Evolutionary conservation across 2,888 invertebrate species (phyloP).

Genomic region (Geotrupes spiniger): DNA sequence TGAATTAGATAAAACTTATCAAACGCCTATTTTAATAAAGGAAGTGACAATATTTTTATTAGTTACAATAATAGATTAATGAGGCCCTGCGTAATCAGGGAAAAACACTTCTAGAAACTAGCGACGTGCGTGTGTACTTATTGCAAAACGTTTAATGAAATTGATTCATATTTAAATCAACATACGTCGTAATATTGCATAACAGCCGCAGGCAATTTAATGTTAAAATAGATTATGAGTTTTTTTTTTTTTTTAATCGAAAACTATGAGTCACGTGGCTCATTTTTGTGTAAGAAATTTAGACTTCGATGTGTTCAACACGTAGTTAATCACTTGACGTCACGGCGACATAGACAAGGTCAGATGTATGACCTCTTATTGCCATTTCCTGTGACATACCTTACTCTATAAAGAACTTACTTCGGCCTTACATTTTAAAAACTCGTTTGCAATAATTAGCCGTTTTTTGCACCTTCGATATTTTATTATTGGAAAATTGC

Average conservation of each 20-base stretch:
- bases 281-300: constrained; percentile 3
- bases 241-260: constrained; percentile 6
- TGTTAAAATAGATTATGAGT: constrained; percentile 4
- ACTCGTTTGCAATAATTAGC: neutral
- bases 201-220: constrained; percentile 2
- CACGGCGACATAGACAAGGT: constrained; percentile 29
- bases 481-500: too few species aligned
- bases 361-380: constrained; percentile 29
- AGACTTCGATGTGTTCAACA: constrained; percentile 1
- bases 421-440: neutral
- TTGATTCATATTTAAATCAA: constrained; percentile 4
- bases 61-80: too few species aligned
- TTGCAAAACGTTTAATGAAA: constrained; percentile 1
- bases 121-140: too few species aligned
- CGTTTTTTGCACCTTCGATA: too few species aligned
- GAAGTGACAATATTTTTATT: constrained; percentile 2
- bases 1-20: constrained; percentile 1
- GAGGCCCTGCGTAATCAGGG: too few species aligned
- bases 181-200: constrained; percentile 9
- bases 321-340: constrained; percentile 25
- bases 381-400: constrained; percentile 18
- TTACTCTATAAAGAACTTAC: neutral
- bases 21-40: constrained; percentile 2
- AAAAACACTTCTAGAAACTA: too few species aligned
- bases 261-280: constrained; percentile 8